These are phyloP conservation scores for Percina caprodes DNA, from an alignment of 2,113 vertebrate genomes.

Conservation along the genomic window DNA sequence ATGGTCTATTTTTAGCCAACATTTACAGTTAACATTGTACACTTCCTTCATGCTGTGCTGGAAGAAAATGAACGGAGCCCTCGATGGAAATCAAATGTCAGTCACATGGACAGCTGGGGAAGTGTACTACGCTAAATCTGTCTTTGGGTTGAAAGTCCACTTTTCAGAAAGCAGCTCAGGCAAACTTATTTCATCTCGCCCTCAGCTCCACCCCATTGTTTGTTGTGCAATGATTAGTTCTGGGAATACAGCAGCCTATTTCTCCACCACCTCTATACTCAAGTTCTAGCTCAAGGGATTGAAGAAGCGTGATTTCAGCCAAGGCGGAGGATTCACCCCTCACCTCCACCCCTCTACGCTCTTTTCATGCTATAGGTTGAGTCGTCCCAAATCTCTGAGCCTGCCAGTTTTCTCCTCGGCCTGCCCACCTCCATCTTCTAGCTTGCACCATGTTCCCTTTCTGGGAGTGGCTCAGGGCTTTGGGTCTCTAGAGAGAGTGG, in stretches of 20 bases:
- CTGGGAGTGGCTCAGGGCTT: slow-evolving; percentile 49
- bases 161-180: slow-evolving; percentile 64
- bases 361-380: slow-evolving; percentile 37
- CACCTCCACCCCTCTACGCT: slow-evolving; percentile 38
- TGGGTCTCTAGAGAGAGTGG: slow-evolving; percentile 41
- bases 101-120: slow-evolving; percentile 66
- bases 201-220: slow-evolving; percentile 65
- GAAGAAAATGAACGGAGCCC: slow-evolving; percentile 57
- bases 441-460: slow-evolving; percentile 38
- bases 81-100: slow-evolving; percentile 56
- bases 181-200: slow-evolving; percentile 68
- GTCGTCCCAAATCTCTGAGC: slow-evolving; percentile 48
- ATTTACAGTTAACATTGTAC: slow-evolving; percentile 56
- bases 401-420: slow-evolving; percentile 47
- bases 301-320: slow-evolving; percentile 53
- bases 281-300: slow-evolving; percentile 62
- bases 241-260: slow-evolving; percentile 66
- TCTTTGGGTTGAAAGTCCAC: slow-evolving; percentile 55
- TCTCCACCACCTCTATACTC: slow-evolving; percentile 53
- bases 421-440: slow-evolving; percentile 5
- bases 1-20: slow-evolving; percentile 76
- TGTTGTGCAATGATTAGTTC: slow-evolving; percentile 76
- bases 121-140: slow-evolving; percentile 49
- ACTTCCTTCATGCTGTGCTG: slow-evolving; percentile 39
- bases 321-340: slow-evolving; percentile 48